Conservation (phyloP, 1,140 invertebrate genomes). For the Drosophila dunni region DNA sequence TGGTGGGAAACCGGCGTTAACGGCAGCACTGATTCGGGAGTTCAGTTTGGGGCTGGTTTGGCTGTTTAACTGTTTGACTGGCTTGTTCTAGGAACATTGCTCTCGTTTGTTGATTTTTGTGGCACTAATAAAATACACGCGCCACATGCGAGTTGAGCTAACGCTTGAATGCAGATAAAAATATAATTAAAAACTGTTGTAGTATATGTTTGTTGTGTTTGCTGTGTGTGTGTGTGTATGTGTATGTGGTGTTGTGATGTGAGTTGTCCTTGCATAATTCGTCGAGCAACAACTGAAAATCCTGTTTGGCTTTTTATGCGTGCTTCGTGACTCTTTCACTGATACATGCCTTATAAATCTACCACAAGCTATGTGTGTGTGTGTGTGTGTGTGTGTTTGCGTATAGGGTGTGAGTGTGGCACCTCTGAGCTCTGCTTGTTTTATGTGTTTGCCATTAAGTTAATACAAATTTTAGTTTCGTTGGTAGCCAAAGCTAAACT, state of each 20-base stretch:
- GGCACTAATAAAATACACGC: slow-evolving; percentile 63
- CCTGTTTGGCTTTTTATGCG: slow-evolving; percentile 73
- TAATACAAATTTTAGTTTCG: slow-evolving; percentile 33
- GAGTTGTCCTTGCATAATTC: slow-evolving; percentile 54
- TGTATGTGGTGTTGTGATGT: slow-evolving; percentile 2
- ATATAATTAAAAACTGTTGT: slow-evolving; percentile 77
- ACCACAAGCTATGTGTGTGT: slow-evolving; percentile 23
- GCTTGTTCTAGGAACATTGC: slow-evolving; percentile 5
- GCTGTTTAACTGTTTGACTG: slow-evolving; percentile 2
- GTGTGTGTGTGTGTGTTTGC: slow-evolving; percentile 35
- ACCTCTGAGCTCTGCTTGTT: slow-evolving; percentile 38
- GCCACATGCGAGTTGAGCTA: slow-evolving; percentile 31
- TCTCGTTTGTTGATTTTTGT: slow-evolving; percentile 55
- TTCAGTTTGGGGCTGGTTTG: slow-evolving; percentile 13
- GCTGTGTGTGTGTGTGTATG: slow-evolving; percentile 3
- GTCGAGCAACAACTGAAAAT: slow-evolving; percentile 55
- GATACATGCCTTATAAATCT: slow-evolving; percentile 53
- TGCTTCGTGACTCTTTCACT: slow-evolving; percentile 66
- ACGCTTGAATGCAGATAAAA: slow-evolving; percentile 67
- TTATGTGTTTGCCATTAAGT: slow-evolving; percentile 48
- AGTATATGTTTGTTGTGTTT: slow-evolving; percentile 15
- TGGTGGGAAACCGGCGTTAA: too few relatives aligned
- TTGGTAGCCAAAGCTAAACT: neutral
- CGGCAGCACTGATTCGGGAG: neutral
- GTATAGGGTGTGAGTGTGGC: slow-evolving; percentile 46